Base-by-base conservation (phyloP, 2,888 invertebrate genomes). In the Lymantria monacha region DNA sequence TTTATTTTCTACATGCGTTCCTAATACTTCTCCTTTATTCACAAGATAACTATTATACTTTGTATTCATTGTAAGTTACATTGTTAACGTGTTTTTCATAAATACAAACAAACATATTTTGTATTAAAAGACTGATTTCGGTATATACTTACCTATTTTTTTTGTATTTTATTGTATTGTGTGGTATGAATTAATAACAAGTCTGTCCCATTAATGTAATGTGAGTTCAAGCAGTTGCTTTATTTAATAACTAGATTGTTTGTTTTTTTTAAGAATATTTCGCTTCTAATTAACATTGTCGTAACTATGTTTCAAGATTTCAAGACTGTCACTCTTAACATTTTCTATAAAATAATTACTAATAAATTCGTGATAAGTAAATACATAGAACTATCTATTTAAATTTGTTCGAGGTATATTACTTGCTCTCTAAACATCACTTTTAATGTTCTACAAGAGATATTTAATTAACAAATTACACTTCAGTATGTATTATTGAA, bases 121-220 rank as follows among this genome's bases (percentile, higher is more conserved):
- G 9, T 8, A 10, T 33, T 10, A 46, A 38, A 46, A 46, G 46
- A 40, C 46, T 46, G 46, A 46, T 40, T 30, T 46, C 38, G 46
- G 30, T 40, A 40, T 9, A 13, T 30, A 37, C 15, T n/a, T 45
- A n/a, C 40, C 46, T 40, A 46, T 13, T 46, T 40, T 44, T 45
- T 37, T 3, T 7, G 1, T 33, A 33, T 7, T 7, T 3, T 33
- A 10, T 10, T 3, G 33, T 33, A 33, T 33, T 33, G 22, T 22
- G 22, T 2, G 22, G 22, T 1, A 33, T 33, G 33, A 33, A 33
- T 9, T 5, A 33, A 33, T 33, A 10, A 33, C 1, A 10, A 33
- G 9, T 33, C 5, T 33, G 33, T 33, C 33, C 7, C 1, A 33
- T 10, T 7, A 33, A 5, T 33, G 5, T 33, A 33, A 10, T 33